Conservation (phyloP, 92 coral and sea anemone species). For the Bergia sp. region DNA sequence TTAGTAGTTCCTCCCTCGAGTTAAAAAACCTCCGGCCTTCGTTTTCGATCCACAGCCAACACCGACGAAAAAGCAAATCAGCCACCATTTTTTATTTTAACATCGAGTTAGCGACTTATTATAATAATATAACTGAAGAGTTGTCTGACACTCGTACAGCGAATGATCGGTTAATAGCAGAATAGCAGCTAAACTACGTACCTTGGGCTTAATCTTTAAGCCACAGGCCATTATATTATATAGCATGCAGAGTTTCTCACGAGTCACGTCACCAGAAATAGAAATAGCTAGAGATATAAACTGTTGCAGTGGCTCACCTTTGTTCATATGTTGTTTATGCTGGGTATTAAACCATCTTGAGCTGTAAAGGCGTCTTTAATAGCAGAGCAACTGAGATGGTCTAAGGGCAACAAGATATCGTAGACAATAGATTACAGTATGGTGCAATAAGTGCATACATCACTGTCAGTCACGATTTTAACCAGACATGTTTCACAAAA, state of each 20-base stretch:
- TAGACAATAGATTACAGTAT: too few species aligned
- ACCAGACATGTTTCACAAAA: too few species aligned
- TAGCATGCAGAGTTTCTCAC: neutral
- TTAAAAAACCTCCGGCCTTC: neutral
- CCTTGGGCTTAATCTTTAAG: conserved; percentile 3
- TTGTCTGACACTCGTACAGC: conserved; percentile 9
- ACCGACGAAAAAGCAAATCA: neutral
- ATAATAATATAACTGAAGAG: conserved; percentile 5
- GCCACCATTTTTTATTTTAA: neutral
- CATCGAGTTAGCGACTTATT: neutral
- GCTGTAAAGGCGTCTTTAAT: too few species aligned
- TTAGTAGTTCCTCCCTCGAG: conserved; percentile 13
- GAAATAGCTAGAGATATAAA: neutral
- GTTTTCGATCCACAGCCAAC: conserved; percentile 18
- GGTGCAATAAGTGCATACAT: too few species aligned
- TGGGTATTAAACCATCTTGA: too few species aligned
- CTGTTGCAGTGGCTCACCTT: neutral
- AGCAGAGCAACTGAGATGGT: too few species aligned
- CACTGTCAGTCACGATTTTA: too few species aligned
- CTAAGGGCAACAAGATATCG: too few species aligned
- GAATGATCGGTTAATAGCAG: conserved; percentile 8
- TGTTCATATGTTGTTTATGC: neutral
- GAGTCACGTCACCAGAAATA: neutral
- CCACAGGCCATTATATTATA: conserved; percentile 3
- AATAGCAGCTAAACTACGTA: neutral